Evolutionary conservation across 2,113 vertebrate species (phyloP), one percentile per base, ranked within the genome.

Genomic region (Serilophus lunatus): DNA sequence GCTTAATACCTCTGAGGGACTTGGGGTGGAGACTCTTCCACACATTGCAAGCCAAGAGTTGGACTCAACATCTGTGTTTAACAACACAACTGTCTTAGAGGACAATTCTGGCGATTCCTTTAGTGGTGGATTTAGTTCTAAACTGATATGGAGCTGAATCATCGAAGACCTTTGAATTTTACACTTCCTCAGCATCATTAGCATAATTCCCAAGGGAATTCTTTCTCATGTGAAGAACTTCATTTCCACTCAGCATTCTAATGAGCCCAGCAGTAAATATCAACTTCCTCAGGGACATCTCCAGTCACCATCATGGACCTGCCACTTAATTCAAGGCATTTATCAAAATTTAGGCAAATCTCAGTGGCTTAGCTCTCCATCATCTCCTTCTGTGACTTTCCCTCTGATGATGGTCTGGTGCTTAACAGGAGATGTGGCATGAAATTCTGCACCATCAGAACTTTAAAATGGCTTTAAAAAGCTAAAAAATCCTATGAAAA

Each of bases 111-210:
- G 31, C 10, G 54, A 20, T 59, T 42, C 11, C 15, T 86, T 26
- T 36, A 6, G 19, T n/a, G 28, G 10, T 33, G 60, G 74, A 28
- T 18, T 24, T 13, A 28, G 11, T 50, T 86, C 45, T 38, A 60
- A 68, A 40, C 12, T 63, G 5, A 13, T n/a, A 9, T 0, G 17
- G 42, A 57, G 23, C 53, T 50, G 20, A 81, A 66, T n/a, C 19
- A 63, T 47, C 5, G 8, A 47, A 63, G 42, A 45, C 18, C 23
- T 82, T 51, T 57, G 29, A 26, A 49, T 74, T 78, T 51, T 36
- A 51, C 25, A 17, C 29, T 74, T 80, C 47, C 42, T 12, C 0
- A 0, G 18, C 16, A 51, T 50, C 3, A 0, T 31, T 26, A 89
- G 9, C 2, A 0, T 15, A 40, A 82, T 71, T 72, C 18, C 47